phyloP scores from a whole-genome alignment of 2,797 vertebrate genomes.

The Muscicapa comitata region DNA sequence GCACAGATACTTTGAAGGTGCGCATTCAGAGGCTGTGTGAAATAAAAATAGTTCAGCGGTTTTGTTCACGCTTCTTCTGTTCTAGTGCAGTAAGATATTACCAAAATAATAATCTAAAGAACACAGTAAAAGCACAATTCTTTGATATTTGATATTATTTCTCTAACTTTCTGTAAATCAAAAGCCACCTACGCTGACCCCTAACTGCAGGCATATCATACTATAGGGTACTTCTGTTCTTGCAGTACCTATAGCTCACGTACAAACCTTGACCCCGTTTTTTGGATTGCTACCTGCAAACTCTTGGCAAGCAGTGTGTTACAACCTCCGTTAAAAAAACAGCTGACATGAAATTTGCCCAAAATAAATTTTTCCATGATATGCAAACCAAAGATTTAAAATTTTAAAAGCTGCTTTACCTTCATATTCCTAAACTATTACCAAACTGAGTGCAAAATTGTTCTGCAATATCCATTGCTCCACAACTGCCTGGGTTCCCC shows the following conservation, averaged over 20 bases:
- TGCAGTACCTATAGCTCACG: fast-evolving
- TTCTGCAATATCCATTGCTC: not conserved
- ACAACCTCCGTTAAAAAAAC: not conserved
- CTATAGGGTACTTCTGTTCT: not conserved
- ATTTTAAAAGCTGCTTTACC: not conserved
- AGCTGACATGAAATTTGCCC: not conserved
- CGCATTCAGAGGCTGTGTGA: not conserved
- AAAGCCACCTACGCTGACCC: not conserved
- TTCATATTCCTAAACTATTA: not conserved
- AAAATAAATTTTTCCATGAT: not conserved
- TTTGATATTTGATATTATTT: not conserved
- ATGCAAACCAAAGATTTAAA: not conserved
- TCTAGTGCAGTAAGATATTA: not conserved
- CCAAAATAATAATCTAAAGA: not conserved
- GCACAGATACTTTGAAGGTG: not conserved
- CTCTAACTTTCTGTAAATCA: not conserved
- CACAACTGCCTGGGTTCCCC: fast-evolving
- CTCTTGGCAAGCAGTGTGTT: fast-evolving
- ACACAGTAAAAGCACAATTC: not conserved
- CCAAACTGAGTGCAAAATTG: not conserved
- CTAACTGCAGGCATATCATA: not conserved
- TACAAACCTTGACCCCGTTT: fast-evolving
- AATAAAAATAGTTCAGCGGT: not conserved
- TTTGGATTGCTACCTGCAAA: not conserved
- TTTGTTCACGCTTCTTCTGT: not conserved